Conservation (phyloP, 2,113 vertebrate species). For the Dunckerocampus dactyliophorus region DNA sequence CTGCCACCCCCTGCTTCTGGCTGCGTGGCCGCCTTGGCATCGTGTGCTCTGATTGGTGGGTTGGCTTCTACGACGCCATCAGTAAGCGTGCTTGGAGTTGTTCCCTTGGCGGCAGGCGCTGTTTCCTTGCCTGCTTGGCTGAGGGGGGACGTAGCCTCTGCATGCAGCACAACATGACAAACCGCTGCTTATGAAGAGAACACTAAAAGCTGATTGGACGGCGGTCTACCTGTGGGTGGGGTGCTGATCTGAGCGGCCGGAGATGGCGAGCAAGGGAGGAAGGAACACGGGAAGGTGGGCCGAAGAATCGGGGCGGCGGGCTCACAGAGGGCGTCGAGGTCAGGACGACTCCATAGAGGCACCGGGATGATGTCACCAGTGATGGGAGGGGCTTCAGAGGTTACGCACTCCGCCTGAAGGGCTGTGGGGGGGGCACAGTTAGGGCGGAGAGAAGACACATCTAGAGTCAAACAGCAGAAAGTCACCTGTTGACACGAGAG, state of each 20-base stretch:
- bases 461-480: neutral
- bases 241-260: constrained; percentile 9
- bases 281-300: constrained; percentile 25
- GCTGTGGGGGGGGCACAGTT: constrained; percentile 17
- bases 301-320: constrained; percentile 32
- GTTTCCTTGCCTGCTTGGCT: constrained; percentile 5
- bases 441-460: neutral
- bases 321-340: constrained; percentile 74
- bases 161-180: neutral
- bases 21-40: constrained; percentile 21
- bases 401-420: neutral
- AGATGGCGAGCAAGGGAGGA: constrained; percentile 22
- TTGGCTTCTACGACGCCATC: constrained; percentile 35
- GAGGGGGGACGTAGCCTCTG: neutral
- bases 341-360: constrained; percentile 69
- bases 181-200: neutral
- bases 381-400: neutral
- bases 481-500: constrained; percentile 6
- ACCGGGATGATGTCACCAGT: constrained; percentile 42
- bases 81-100: constrained; percentile 3
- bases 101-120: constrained; percentile 9
- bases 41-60: constrained; percentile 17
- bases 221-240: constrained; percentile 55
- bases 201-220: neutral
- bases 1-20: constrained; percentile 29